phyloP scores from a whole-genome alignment of 2,113 vertebrate genomes.

The Hypocryptadius cinnamomeus region DNA sequence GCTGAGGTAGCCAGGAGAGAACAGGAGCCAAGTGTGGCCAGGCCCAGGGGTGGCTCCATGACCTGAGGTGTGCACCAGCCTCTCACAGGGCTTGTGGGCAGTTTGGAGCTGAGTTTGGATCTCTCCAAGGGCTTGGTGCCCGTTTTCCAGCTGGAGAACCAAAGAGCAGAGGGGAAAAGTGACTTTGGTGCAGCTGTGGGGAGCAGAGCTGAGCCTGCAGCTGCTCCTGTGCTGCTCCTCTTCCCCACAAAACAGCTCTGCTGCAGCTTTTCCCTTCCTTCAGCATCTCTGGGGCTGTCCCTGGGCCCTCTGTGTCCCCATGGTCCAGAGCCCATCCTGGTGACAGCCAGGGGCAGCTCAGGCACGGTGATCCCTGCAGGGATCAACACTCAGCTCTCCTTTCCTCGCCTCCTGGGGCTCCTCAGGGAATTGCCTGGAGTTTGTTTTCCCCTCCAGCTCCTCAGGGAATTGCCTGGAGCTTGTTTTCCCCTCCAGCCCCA shows the following conservation, averaged over 20 bases:
- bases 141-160: not conserved
- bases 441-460: not conserved
- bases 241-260: not conserved
- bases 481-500: not conserved
- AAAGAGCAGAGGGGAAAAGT: not conserved
- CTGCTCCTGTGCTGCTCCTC: not conserved
- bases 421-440: not conserved
- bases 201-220: not conserved
- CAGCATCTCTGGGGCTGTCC: not conserved
- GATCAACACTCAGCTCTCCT: not conserved
- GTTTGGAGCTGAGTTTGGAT: not conserved
- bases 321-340: fast-evolving
- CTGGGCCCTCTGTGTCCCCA: not conserved
- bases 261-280: not conserved
- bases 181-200: not conserved
- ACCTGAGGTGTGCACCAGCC: not conserved
- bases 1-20: not conserved
- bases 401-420: not conserved
- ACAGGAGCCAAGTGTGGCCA: not conserved
- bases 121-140: not conserved
- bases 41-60: fast-evolving
- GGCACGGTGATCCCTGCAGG: not conserved
- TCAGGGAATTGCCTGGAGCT: not conserved
- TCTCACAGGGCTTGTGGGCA: not conserved
- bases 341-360: not conserved